A percentile compares a stretch with the other conserved stretches of the same genome.
phyloP scores from a whole-genome alignment of 35 echinoderm and acorn worm genomes.

The Strongylocentrotus purpuratus region DNA sequence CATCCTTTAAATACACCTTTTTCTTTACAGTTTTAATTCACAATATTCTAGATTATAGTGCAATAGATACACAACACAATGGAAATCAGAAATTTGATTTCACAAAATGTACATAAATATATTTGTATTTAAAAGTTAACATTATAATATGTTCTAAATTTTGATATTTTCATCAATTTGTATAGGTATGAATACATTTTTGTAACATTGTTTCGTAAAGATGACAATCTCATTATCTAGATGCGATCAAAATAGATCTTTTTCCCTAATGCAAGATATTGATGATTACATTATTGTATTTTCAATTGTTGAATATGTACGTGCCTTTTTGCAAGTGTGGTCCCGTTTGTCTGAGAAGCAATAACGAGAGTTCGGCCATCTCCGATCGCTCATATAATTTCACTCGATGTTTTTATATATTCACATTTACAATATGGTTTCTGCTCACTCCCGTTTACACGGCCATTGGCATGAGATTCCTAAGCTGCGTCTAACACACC shows the following conservation, averaged over 20 bases:
- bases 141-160: neutral
- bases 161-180: neutral
- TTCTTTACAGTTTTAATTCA: neutral
- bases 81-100: neutral
- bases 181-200: neutral
- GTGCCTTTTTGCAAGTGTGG: neutral
- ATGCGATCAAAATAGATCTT: neutral
- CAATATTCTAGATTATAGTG: neutral
- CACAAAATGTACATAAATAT: neutral
- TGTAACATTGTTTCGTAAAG: neutral
- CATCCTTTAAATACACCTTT: too few relatives aligned
- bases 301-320: neutral
- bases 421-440: too few relatives aligned
- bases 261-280: neutral
- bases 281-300: neutral
- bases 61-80: neutral
- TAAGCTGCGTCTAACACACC: too few relatives aligned
- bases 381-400: neutral
- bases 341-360: neutral
- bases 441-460: too few relatives aligned
- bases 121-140: neutral
- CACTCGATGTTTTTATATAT: too few relatives aligned
- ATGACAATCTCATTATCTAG: neutral
- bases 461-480: too few relatives aligned
- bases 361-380: neutral